Percentiles rank a stretch among this genome's conserved stretches.
Conservation (phyloP, 53 echinoderm and acorn worm species). For the Holothuria leucospilota region DNA sequence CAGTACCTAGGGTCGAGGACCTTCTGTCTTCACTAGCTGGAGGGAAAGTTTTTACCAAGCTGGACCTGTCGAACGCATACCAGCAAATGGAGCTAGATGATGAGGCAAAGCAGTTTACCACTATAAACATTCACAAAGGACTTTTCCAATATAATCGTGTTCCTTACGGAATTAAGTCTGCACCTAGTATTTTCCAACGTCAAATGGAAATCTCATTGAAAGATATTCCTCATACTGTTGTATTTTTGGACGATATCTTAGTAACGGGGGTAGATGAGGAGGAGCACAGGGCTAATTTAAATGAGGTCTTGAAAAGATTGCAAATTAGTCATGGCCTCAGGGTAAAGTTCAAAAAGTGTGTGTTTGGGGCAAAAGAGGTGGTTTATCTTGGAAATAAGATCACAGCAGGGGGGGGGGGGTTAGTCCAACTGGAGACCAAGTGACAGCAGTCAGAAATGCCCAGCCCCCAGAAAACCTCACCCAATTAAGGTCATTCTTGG, state of each 20-base stretch:
- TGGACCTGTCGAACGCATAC: constrained; percentile 64
- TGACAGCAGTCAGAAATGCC: constrained; percentile 37
- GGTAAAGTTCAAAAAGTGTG: constrained; percentile 44
- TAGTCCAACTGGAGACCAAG: constrained; percentile 23
- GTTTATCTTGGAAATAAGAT: constrained; percentile 47
- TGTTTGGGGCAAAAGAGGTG: constrained; percentile 15
- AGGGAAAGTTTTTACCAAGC: constrained; percentile 61
- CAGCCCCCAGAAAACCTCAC: constrained; percentile 21
- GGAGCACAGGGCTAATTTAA: constrained; percentile 28
- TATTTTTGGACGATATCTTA: constrained; percentile 52
- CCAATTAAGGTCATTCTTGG: constrained; percentile 19
- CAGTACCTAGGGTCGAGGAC: constrained; percentile 50
- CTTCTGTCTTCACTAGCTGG: constrained; percentile 57
- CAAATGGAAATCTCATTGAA: constrained; percentile 37
- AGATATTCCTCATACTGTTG: constrained; percentile 25
- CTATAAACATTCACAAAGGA: constrained; percentile 55
- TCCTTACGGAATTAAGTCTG: constrained; percentile 26
- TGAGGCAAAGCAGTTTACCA: constrained; percentile 43
- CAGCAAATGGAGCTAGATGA: constrained; percentile 51
- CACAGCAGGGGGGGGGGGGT: constrained; percentile 22
- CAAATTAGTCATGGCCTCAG: constrained; percentile 21
- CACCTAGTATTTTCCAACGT: constrained; percentile 51
- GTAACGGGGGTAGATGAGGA: constrained; percentile 40
- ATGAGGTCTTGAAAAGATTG: constrained; percentile 34
- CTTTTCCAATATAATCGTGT: constrained; percentile 56